phyloP scores from a whole-genome alignment of 1,140 invertebrate genomes.

The Pseudomyrmex dendroicus region DNA sequence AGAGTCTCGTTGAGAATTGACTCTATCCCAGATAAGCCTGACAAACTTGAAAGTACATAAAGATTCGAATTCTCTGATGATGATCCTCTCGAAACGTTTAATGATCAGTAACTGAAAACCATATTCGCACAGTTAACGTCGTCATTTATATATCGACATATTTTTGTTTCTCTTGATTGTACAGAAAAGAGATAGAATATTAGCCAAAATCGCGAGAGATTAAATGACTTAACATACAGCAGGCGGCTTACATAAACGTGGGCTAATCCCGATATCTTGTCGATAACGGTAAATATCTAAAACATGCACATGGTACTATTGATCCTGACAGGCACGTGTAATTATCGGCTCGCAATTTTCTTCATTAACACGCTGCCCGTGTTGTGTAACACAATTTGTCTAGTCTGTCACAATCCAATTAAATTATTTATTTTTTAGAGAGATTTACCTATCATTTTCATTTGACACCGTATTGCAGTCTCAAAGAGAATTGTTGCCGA shows the following conservation, averaged over 20 bases:
- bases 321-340: conserved; percentile 22
- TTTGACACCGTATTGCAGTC: conserved; percentile 1
- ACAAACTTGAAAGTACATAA: conserved; percentile 19
- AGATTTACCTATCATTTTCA: neutral
- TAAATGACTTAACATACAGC: conserved; percentile 11
- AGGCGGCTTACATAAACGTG: neutral
- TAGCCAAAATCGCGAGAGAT: neutral
- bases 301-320: neutral
- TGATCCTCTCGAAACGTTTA: neutral
- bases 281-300: conserved; percentile 30
- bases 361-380: conserved; percentile 23
- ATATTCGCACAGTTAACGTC: neutral
- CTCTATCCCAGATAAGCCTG: neutral
- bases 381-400: neutral
- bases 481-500: conserved; percentile 9
- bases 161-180: conserved; percentile 11
- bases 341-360: conserved; percentile 50
- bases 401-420: neutral
- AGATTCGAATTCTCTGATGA: neutral
- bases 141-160: conserved; percentile 32
- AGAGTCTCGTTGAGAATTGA: neutral
- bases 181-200: neutral
- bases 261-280: conserved; percentile 9
- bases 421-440: conserved; percentile 16
- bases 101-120: neutral